Evolutionary conservation across 2,113 vertebrate species (phyloP).

Genomic region (Lates calcarifer): DNA sequence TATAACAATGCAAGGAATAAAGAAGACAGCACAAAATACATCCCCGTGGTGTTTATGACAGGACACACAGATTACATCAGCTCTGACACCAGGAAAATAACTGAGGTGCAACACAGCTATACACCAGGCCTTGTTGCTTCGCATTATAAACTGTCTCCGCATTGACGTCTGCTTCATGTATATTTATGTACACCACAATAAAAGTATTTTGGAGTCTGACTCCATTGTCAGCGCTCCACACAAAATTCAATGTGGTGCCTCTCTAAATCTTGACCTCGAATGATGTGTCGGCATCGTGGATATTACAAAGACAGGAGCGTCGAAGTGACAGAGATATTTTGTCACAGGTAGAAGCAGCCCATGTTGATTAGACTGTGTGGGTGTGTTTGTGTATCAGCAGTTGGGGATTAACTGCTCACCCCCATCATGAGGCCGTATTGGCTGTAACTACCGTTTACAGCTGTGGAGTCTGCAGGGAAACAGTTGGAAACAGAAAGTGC

Average conservation of each 20-base stretch:
- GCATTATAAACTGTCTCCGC: slow-evolving; percentile 6
- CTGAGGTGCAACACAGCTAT: slow-evolving; percentile 14
- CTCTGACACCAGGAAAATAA: slow-evolving; percentile 27
- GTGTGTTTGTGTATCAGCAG: slow-evolving; percentile 51
- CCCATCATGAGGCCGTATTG: slow-evolving; percentile 53
- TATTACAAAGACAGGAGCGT: neutral
- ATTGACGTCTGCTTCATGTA: neutral
- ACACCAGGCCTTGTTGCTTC: slow-evolving; percentile 18
- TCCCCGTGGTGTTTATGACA: slow-evolving; percentile 51
- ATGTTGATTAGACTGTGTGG: slow-evolving; percentile 43
- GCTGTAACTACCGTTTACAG: slow-evolving; percentile 56
- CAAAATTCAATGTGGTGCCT: neutral
- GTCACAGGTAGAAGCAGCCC: slow-evolving; percentile 30
- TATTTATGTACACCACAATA: neutral
- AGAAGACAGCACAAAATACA: slow-evolving; percentile 46
- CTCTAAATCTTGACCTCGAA: neutral
- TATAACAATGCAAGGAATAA: slow-evolving; percentile 65
- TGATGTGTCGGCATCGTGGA: neutral
- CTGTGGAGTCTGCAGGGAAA: slow-evolving; percentile 45
- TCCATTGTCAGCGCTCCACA: neutral
- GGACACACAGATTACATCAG: slow-evolving; percentile 56
- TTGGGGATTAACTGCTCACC: slow-evolving; percentile 62
- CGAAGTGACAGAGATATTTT: slow-evolving; percentile 3
- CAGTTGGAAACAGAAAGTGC: slow-evolving; percentile 42
- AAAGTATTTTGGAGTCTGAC: neutral